phyloP scores from a whole-genome alignment of 2,113 vertebrate species.

The Rynchops niger region DNA sequence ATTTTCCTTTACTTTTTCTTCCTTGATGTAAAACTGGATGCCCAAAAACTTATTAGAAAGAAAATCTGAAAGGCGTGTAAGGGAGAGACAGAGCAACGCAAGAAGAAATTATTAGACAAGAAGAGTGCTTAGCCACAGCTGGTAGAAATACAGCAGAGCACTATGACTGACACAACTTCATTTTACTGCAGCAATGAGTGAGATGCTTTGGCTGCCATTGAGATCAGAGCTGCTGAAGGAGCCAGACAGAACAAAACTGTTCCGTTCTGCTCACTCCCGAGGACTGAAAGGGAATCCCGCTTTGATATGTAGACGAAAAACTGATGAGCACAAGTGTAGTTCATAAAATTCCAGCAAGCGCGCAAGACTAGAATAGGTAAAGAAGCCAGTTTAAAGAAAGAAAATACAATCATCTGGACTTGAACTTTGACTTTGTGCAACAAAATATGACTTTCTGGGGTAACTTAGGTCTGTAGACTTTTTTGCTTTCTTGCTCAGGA shows the following conservation, averaged over 20 bases:
- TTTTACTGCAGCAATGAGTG: neutral
- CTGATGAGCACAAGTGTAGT: neutral
- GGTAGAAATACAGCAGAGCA: neutral
- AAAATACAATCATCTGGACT: neutral
- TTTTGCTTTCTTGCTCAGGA: neutral
- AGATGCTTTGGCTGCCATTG: neutral
- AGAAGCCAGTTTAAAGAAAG: neutral
- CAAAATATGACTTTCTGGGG: neutral
- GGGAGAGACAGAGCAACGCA: neutral
- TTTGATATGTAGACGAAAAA: neutral
- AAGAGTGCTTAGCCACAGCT: neutral
- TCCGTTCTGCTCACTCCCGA: neutral
- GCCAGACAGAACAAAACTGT: neutral
- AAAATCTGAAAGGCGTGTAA: neutral
- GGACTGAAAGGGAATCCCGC: neutral
- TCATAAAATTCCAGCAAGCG: neutral
- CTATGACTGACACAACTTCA: neutral
- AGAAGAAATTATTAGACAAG: neutral
- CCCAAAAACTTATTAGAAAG: neutral
- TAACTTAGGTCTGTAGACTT: neutral
- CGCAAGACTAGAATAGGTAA: neutral
- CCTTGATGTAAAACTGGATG: neutral
- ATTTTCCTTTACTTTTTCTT: neutral
- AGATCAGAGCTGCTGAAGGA: neutral
- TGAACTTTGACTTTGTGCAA: neutral